phyloP scores from a whole-genome alignment of 2,888 invertebrate genomes.

The Blomia tropicalis region DNA sequence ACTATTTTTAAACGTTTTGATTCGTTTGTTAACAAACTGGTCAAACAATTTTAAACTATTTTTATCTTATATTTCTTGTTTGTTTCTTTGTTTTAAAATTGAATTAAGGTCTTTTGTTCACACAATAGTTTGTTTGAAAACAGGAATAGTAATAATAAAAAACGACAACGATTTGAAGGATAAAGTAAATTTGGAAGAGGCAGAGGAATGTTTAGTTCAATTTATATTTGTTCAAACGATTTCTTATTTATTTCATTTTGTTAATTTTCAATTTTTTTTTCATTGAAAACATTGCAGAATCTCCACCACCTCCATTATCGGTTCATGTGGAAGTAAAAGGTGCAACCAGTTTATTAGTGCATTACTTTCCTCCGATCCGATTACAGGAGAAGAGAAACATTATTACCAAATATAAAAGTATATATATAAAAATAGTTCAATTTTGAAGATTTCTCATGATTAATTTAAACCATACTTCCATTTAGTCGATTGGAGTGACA shows the following conservation, averaged over 20 bases:
- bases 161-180: too few relatives aligned
- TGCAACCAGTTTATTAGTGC: conserved; percentile 49
- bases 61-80: background rate
- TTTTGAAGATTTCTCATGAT: conserved; percentile 1
- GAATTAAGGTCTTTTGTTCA: too few relatives aligned
- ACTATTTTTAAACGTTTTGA: background rate
- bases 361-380: conserved; percentile 52
- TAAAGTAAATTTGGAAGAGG: too few relatives aligned
- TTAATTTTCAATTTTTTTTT: too few relatives aligned
- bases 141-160: too few relatives aligned
- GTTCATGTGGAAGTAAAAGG: conserved; percentile 55
- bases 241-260: too few relatives aligned
- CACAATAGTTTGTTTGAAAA: too few relatives aligned
- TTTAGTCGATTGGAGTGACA: conserved; percentile 80
- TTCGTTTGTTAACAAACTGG: background rate
- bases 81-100: conserved; percentile 17
- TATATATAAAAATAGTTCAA: conserved; percentile 11
- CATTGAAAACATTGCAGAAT: too few relatives aligned
- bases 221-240: too few relatives aligned
- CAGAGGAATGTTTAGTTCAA: too few relatives aligned
- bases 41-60: background rate
- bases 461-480: too few relatives aligned
- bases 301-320: conserved; percentile 62
- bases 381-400: conserved; percentile 52
- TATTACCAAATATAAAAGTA: conserved; percentile 78